These are phyloP conservation scores for Chromis chromis DNA, from an alignment of 2,797 vertebrate genomes.

Conservation along the genomic window DNA sequence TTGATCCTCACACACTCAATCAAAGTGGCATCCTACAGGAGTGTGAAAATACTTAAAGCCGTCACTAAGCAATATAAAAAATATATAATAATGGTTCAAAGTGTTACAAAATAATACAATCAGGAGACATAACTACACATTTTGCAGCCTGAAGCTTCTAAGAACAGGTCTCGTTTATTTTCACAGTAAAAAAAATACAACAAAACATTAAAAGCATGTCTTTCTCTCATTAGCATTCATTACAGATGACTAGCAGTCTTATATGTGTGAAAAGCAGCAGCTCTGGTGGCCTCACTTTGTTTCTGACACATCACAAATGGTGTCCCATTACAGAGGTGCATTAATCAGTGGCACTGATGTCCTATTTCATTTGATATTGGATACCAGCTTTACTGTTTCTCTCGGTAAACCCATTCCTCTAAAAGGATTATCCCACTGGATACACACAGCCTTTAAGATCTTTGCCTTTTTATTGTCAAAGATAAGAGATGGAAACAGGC, in stretches of 20 bases:
- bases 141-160: not conserved
- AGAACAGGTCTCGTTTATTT: not conserved
- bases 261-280: not conserved
- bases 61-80: not conserved
- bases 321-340: conserved; percentile 10
- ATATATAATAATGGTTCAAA: too few species aligned
- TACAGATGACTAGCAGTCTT: not conserved
- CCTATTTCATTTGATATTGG: conserved; percentile 24
- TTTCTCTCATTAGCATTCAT: not conserved
- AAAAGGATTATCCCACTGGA: conserved; percentile 48
- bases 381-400: conserved; percentile 42
- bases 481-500: conserved; percentile 55
- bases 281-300: conserved; percentile 14
- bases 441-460: conserved; percentile 51
- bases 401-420: conserved; percentile 33
- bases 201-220: not conserved
- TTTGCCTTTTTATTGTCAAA: conserved; percentile 51
- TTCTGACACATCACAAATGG: conserved; percentile 18
- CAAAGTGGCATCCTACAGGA: not conserved
- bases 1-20: not conserved
- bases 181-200: not conserved
- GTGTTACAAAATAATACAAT: not conserved
- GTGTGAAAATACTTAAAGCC: conserved; percentile 12
- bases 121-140: not conserved
- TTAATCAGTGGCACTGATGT: conserved; percentile 21